Conservation (phyloP, 2,888 invertebrate species). For the Esperia sulphurella region DNA sequence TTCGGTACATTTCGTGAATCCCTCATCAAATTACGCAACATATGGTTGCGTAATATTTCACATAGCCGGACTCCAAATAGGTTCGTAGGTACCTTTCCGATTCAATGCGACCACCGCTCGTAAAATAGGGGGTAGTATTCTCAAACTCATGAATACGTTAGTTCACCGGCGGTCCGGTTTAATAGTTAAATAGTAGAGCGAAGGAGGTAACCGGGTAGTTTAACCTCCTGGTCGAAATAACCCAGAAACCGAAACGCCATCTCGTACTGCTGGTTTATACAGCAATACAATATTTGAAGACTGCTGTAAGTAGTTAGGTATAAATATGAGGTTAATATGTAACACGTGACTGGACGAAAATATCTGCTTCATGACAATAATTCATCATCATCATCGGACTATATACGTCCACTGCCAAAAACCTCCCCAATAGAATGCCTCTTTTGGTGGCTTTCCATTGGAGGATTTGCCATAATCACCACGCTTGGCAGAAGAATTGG, state of each 20-base stretch:
- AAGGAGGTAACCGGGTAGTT: conserved; percentile 36
- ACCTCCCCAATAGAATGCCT: no score
- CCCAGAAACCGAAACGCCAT: conserved; percentile 7
- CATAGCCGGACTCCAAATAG: conserved; percentile 50
- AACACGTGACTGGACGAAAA: no score
- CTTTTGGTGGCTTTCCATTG: no score
- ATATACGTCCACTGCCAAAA: no score
- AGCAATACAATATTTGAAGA: no score
- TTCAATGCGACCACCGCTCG: conserved; percentile 63
- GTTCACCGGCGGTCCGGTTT: conserved; percentile 53
- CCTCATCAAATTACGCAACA: conserved; percentile 51
- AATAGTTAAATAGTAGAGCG: conserved; percentile 68
- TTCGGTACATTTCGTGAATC: conserved; percentile 33
- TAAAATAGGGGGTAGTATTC: conserved; percentile 65
- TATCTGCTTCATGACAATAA: no score
- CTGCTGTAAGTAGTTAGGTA: no score
- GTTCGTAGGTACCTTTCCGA: conserved; percentile 69
- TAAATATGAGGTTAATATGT: no score
- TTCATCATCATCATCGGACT: no score
- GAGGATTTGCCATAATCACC: no score
- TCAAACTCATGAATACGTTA: conserved; percentile 74
- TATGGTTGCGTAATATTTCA: conserved; percentile 57
- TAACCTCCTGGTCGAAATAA: conserved; percentile 22
- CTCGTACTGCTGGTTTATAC: no score
- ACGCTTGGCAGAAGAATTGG: no score